Conservation (phyloP, 2,797 vertebrate genomes). For the Clarias laeviceps region DNA sequence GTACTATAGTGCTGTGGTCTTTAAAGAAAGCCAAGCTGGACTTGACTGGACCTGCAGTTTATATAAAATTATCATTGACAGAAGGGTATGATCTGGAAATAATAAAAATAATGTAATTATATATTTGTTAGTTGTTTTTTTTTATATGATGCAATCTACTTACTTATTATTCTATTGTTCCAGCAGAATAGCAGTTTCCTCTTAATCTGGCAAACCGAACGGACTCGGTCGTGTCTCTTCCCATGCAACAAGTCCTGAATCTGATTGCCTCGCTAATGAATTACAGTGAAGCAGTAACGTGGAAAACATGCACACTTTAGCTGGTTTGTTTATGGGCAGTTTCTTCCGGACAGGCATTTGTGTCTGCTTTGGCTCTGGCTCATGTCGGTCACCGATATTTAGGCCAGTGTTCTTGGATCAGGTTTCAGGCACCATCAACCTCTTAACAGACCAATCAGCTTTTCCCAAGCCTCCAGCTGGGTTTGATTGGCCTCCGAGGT, state of each 20-base stretch:
- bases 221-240: slow-evolving; percentile 72
- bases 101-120: too few species aligned
- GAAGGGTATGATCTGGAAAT: too few species aligned
- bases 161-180: too few species aligned
- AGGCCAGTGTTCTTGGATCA: slow-evolving; percentile 63
- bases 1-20: too few species aligned
- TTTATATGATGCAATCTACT: too few species aligned
- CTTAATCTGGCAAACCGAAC: slow-evolving; percentile 77
- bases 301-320: slow-evolving; percentile 55
- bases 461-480: slow-evolving; percentile 49
- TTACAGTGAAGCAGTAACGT: slow-evolving; percentile 75
- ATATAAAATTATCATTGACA: too few species aligned
- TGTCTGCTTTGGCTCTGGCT: slow-evolving; percentile 52
- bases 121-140: too few species aligned
- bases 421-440: slow-evolving; percentile 63
- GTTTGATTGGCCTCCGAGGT: slow-evolving; percentile 62
- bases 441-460: slow-evolving; percentile 64
- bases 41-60: too few species aligned
- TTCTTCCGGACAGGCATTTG: slow-evolving; percentile 43
- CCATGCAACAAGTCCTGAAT: slow-evolving; percentile 67
- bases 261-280: slow-evolving; percentile 76
- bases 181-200: slow-evolving; percentile 59
- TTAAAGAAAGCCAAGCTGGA: too few species aligned
- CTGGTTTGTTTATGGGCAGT: slow-evolving; percentile 34
- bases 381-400: slow-evolving; percentile 56